Evolutionary conservation across 2,113 vertebrate genomes (phyloP), one percentile per base, ranked within the genome.

Genomic region (Sphaerodactylus townsendi): DNA sequence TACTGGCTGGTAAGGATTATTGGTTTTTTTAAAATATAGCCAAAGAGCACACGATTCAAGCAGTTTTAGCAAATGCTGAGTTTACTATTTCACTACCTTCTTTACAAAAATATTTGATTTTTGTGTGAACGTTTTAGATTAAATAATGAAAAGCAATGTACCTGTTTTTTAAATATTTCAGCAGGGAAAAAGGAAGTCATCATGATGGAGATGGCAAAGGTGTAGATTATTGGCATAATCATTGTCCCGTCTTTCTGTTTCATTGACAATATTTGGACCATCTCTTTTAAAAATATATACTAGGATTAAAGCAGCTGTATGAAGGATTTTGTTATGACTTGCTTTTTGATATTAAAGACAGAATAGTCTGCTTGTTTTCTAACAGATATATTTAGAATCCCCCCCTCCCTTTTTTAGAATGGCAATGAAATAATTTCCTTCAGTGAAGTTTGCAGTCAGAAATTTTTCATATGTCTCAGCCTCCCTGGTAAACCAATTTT

Each of bases 1-100:
- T 65, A 99, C 97, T 65, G 98, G 98, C 95, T 98, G 98, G 99
- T 99, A 96, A 81, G 98, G 92, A 87, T 87, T 90, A 76, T 30
- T 21, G 50, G 64, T 71, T 48, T 83, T 39, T 79, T 15, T 85
- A 14, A n/a, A n/a, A 25, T 86, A n/a, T 8, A 82, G n/a, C 30
- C 68, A 77, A 85, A 87, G 10, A 87, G 79, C 2, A 23, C 74
- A 1, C 50, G 15, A 35, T 62, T 78, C 11, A 62, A 46, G 17
- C 13, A 64, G 10, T 62, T 41, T 15, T 53, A 30, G 23, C 53
- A 28, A 39, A 70, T 70, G 48, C 48, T 53, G 35, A 37, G 56
- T 59, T 64, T 64, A 33, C 39, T 11, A 46, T 5, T 74, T 64
- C 3, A 74, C 11, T 19, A 35, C 19, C 28, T 17, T 46, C 25